Conservation (phyloP, 2,113 vertebrate genomes). For the Rhegmatorhina hoffmannsi region DNA sequence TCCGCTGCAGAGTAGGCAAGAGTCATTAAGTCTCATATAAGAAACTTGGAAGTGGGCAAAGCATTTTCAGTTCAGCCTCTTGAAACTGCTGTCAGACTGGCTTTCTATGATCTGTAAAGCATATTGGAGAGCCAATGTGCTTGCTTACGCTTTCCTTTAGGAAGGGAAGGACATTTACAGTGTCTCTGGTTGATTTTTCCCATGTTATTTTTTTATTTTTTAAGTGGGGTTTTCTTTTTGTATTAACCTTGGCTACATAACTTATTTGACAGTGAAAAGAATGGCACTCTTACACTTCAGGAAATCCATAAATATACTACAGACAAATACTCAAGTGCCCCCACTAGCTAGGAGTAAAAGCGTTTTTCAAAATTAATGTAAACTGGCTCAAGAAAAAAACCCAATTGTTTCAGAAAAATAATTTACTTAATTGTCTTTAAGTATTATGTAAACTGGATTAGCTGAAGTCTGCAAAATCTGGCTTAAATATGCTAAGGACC, state of each 20-base stretch:
- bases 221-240: neutral
- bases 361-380: neutral
- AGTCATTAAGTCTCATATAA: neutral
- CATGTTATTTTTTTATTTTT: neutral
- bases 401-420: neutral
- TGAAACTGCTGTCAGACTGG: neutral
- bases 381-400: neutral
- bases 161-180: neutral
- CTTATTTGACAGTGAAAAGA: neutral
- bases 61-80: neutral
- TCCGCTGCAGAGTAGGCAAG: neutral
- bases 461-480: neutral
- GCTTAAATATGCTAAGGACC: neutral
- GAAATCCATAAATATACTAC: neutral
- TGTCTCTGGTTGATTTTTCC: neutral
- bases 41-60: neutral
- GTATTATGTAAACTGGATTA: neutral
- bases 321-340: neutral
- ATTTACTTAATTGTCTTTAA: neutral
- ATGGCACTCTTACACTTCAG: neutral
- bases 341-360: neutral
- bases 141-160: neutral
- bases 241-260: neutral
- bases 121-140: neutral
- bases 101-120: neutral